These are phyloP conservation scores for Cacatua alba DNA, from an alignment of 2,113 vertebrate species.

Conservation along the genomic window DNA sequence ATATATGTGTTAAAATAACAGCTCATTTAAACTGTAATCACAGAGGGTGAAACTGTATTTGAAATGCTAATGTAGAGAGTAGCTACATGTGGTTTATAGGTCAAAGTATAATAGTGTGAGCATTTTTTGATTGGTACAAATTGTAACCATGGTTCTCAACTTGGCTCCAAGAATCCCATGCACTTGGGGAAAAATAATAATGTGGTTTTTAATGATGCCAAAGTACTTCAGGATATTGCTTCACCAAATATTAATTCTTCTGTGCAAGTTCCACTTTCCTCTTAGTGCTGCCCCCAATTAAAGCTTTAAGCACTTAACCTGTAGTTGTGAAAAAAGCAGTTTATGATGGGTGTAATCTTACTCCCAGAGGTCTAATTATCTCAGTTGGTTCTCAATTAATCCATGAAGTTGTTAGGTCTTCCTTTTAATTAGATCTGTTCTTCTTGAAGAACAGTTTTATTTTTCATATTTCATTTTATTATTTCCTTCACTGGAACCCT, in stretches of 20 bases:
- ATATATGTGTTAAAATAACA: conserved; percentile 24
- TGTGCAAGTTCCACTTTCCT: conserved; percentile 81
- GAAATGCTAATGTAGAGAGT: conserved; percentile 61
- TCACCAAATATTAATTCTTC: conserved; percentile 85
- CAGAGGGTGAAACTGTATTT: conserved; percentile 9
- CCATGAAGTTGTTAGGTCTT: conserved; percentile 92
- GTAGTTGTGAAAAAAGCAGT: conserved; percentile 87
- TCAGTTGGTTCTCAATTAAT: conserved; percentile 97
- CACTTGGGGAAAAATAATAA: conserved; percentile 51
- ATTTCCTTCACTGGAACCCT: conserved; percentile 76
- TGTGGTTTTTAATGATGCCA: conserved; percentile 63
- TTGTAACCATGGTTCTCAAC: conserved; percentile 61
- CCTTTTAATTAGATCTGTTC: conserved; percentile 86
- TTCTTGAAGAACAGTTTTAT: conserved; percentile 72
- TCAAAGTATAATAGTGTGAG: conserved; percentile 65
- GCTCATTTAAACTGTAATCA: not conserved
- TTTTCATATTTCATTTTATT: conserved; percentile 77
- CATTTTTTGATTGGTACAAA: conserved; percentile 55
- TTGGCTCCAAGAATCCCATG: conserved; percentile 45
- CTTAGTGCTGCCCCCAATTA: conserved; percentile 86
- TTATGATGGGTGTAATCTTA: conserved; percentile 91
- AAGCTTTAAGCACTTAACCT: conserved; percentile 86
- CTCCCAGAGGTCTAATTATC: conserved; percentile 97
- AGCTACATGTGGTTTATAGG: conserved; percentile 51
- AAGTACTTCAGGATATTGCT: conserved; percentile 62